Conservation (phyloP, 2,113 vertebrate species). For the Pleuronectes platessa region DNA sequence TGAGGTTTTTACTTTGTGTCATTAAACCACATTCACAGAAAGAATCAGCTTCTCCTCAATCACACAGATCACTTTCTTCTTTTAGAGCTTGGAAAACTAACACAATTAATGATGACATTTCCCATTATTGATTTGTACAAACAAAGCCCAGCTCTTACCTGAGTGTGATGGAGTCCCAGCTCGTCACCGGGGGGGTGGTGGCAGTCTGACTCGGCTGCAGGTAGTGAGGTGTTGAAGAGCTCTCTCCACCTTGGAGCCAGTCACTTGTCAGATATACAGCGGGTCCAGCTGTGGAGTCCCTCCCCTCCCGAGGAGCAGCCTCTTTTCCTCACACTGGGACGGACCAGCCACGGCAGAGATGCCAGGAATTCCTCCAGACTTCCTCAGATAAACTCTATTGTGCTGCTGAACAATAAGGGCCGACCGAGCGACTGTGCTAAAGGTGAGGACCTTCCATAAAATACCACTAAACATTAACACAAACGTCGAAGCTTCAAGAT, state of each 20-base stretch:
- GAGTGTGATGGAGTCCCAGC: not conserved
- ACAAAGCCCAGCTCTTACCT: conserved; percentile 37
- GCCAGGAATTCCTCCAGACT: conserved; percentile 56
- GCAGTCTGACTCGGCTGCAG: not conserved
- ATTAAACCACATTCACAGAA: not conserved
- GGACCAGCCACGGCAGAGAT: not conserved
- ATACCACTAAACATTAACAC: not conserved
- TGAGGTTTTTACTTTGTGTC: too few species aligned
- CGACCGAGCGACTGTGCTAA: not conserved
- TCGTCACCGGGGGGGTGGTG: not conserved
- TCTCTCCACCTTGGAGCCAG: conserved; percentile 21
- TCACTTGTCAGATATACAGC: conserved; percentile 47
- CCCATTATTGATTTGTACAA: too few species aligned
- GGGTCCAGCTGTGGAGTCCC: conserved; percentile 33
- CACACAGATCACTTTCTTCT: not conserved
- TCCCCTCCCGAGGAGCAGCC: conserved; percentile 32
- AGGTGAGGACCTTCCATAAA: not conserved
- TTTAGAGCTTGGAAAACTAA: not conserved
- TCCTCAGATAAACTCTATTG: conserved; percentile 52
- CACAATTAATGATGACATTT: not conserved
- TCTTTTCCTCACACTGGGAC: conserved; percentile 3
- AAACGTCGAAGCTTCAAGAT: not conserved
- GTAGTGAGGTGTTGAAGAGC: not conserved
- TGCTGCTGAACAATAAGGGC: conserved; percentile 44
- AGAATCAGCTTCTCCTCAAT: not conserved